Evolutionary conservation across 2,888 invertebrate genomes (phyloP), one percentile per base, ranked within the genome.

Genomic region (Clostera curtula): DNA sequence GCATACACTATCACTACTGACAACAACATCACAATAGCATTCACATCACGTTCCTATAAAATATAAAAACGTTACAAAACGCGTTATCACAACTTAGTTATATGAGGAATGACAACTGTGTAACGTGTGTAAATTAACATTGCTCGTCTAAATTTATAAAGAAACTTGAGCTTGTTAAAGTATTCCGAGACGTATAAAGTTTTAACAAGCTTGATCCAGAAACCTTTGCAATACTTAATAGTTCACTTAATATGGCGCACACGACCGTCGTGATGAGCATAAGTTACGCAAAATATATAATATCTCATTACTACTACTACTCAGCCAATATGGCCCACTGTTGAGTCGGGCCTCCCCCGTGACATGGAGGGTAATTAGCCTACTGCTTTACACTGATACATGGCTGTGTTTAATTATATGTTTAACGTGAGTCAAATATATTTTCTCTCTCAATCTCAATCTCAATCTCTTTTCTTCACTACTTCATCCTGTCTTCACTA

Each of bases 171-270:
- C 61, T 62, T 59, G 63, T 61, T 64, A 64, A 61, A 66, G 55
- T 63, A 58, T 61, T 55, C 49, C 48, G 43, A 51, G 52, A 53
- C 54, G 68, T 57, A 56, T 58, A 58, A 70, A 70, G 65, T 70
- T 70, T 60, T 70, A 70, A 70, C 69, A 58, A 70, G 65, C 44
- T 48, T 44, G 49, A 45, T 58, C 51, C 45, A 44, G 39, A 40
- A 49, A 56, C 49, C 54, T 49, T 45, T 43, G 45, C 42, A 40
- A 41, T 50, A 52, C 52, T 49, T 56, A 55, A 50, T 54, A 56
- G 52, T 53, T 56, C 24, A 44, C 43, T 36, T 46, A 45, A 28
- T 34, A 51, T 29, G 14, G 18, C 28, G 22, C 27, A 30, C 18
- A 16, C 27, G 23, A 4, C 23, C 20, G 28, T 31, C 28, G 31